Evolutionary conservation across 2,888 invertebrate species (phyloP).

Genomic region (Agonum fuliginosum): DNA sequence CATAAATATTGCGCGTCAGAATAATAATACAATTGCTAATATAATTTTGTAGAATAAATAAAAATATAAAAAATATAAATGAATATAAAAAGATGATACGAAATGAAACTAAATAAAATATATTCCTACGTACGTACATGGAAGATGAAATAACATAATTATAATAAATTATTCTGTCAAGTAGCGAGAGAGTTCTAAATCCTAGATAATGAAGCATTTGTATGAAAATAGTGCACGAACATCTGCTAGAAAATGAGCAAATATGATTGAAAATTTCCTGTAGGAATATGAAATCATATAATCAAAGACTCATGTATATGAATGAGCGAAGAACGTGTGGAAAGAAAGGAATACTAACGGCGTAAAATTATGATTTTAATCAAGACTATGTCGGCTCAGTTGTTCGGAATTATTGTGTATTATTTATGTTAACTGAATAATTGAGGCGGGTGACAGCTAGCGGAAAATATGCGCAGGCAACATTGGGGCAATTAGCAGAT

Average conservation of each 20-base stretch:
- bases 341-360: constrained; percentile 20
- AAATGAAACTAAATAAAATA: too few relatives aligned
- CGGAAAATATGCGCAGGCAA: neutral
- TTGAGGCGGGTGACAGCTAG: too few relatives aligned
- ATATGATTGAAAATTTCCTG: constrained; percentile 4
- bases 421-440: constrained; percentile 19
- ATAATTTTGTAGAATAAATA: too few relatives aligned
- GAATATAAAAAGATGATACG: too few relatives aligned
- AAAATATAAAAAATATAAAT: too few relatives aligned
- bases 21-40: too few relatives aligned
- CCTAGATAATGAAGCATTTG: neutral
- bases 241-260: neutral
- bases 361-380: constrained; percentile 27
- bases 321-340: constrained; percentile 23
- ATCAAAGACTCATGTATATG: neutral
- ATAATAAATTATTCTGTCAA: too few relatives aligned
- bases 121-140: too few relatives aligned
- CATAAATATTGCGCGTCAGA: too few relatives aligned
- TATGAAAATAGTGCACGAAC: neutral
- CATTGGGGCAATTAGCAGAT: neutral
- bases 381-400: neutral
- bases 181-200: too few relatives aligned
- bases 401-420: constrained; percentile 17
- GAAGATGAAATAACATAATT: too few relatives aligned
- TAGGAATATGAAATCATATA: neutral